Evolutionary conservation across 2,888 invertebrate species (phyloP), one percentile per base, ranked within the genome.

Genomic region (Coelinius sp.): DNA sequence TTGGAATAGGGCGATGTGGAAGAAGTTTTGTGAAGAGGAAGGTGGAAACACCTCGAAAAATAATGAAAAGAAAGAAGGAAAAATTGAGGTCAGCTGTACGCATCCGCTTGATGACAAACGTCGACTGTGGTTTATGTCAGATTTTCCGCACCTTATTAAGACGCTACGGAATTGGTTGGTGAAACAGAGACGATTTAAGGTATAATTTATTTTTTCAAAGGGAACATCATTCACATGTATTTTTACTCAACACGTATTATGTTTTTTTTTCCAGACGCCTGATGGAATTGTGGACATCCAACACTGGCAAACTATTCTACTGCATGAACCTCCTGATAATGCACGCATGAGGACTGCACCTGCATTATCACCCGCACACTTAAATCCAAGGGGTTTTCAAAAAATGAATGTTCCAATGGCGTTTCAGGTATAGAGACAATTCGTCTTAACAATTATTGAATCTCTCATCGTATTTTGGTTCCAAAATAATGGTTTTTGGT

Each of bases 1-100:
- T 22, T 82, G 82, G 78, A 83, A 83, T 65, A 68, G 80, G 31
- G 73, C 70, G 7, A 73, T 83, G 27, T 83, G 81, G 81, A 78
- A 46, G 6, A 24, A 69, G 12, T 78, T 80, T 66, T 76, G 76
- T 31, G 68, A n/a, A n/a, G n/a, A n/a, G n/a, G n/a, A n/a, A n/a
- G n/a, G n/a, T n/a, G n/a, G n/a, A n/a, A n/a, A n/a, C n/a, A n/a
- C n/a, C n/a, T n/a, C n/a, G n/a, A n/a, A n/a, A n/a, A n/a, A n/a
- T n/a, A n/a, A n/a, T n/a, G n/a, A n/a, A n/a, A n/a, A n/a, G n/a
- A n/a, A 76, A 1, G 49, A 44, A 1, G 69, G 70, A n/a, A 31
- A 46, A 0, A 3, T 27, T 27, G 27, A 27, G 3, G 27, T 5
- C 4, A 27, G 75, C 64, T 81, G 79, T 68, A 44, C 56, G 27